Evolutionary conservation across 2,113 vertebrate species (phyloP).

Genomic region (Tretioscincus oriximinensis): DNA sequence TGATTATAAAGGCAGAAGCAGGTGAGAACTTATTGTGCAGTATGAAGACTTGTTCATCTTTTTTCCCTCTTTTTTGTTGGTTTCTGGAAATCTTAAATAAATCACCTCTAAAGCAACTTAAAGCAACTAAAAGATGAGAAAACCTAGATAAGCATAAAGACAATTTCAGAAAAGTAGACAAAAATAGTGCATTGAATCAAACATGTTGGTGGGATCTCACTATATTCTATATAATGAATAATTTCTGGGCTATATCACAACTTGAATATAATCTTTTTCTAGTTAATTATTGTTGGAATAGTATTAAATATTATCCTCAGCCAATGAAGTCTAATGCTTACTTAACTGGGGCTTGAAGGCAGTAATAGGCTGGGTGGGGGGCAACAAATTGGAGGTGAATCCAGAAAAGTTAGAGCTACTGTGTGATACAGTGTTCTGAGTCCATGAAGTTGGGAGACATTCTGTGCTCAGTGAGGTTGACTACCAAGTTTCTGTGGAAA

Average conservation of each 20-base stretch:
- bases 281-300: background rate
- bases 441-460: too few species aligned
- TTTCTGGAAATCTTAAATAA: constrained; percentile 38
- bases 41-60: constrained; percentile 19
- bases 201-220: background rate
- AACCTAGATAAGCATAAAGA: background rate
- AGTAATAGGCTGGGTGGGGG: too few species aligned
- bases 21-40: constrained; percentile 69
- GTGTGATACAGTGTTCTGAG: too few species aligned
- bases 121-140: constrained; percentile 5
- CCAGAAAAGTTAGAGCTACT: too few species aligned
- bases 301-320: background rate
- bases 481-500: background rate
- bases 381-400: too few species aligned
- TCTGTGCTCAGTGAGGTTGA: too few species aligned
- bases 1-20: constrained; percentile 71
- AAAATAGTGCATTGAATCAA: background rate
- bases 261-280: background rate
- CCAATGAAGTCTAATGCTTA: background rate
- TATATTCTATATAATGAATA: background rate
- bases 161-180: background rate
- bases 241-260: background rate
- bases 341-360: background rate
- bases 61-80: constrained; percentile 42
- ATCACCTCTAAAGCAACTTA: constrained; percentile 42